A percentile compares a stretch with the other conserved stretches of the same genome.
phyloP scores from a whole-genome alignment of 1,140 invertebrate species.

The Anastrepha ludens region DNA sequence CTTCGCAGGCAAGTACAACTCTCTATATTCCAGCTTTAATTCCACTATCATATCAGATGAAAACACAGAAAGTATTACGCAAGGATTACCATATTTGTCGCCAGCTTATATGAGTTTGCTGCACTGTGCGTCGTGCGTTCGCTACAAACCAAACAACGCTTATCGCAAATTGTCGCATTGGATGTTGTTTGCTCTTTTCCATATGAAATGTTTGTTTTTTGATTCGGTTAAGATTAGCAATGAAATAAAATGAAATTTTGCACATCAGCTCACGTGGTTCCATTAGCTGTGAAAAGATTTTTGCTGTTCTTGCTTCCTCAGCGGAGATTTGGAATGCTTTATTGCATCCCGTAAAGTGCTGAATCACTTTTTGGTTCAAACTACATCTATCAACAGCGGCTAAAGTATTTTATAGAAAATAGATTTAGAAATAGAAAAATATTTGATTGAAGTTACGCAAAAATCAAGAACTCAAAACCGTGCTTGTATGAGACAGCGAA shows the following conservation, averaged over 20 bases:
- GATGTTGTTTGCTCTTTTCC: background rate
- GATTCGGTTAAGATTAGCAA: background rate
- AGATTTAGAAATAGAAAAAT: background rate
- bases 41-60: too few relatives aligned
- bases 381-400: background rate
- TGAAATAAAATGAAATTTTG: background rate
- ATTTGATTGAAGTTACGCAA: too few relatives aligned
- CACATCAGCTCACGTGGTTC: conserved; percentile 7
- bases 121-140: background rate
- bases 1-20: too few relatives aligned
- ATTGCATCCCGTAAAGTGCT: background rate
- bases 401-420: background rate
- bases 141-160: background rate
- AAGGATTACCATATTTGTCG: too few relatives aligned
- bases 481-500: too few relatives aligned
- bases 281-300: background rate
- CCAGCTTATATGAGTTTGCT: background rate
- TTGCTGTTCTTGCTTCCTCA: background rate
- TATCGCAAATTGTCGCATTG: conserved; percentile 32
- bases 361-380: background rate
- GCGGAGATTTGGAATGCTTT: background rate
- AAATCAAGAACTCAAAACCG: too few relatives aligned
- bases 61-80: too few relatives aligned
- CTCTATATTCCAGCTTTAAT: too few relatives aligned
- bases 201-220: background rate